Evolutionary conservation across 2,888 invertebrate genomes (phyloP).

Genomic region (Hartigia nigra): DNA sequence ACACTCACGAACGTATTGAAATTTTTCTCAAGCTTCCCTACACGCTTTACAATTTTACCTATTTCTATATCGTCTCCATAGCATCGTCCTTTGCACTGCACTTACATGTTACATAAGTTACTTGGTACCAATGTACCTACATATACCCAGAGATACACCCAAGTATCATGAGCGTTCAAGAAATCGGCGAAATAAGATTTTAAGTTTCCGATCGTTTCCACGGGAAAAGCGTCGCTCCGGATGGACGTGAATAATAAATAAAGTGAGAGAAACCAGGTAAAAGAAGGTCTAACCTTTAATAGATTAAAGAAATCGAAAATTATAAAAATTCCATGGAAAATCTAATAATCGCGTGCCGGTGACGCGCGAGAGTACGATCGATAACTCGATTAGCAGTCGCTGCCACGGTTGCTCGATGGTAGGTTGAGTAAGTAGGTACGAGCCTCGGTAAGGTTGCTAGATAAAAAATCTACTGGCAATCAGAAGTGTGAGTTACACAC

Average conservation of each 20-base stretch:
- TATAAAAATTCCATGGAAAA: conserved; percentile 26
- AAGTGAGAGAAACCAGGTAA: neutral
- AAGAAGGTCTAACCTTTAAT: neutral
- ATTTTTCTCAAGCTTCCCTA: conserved; percentile 46
- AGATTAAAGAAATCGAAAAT: neutral
- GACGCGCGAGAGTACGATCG: conserved; percentile 43
- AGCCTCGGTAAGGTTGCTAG: conserved; percentile 21
- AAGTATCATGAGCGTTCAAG: neutral
- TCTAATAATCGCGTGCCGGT: conserved; percentile 47
- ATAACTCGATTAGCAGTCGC: conserved; percentile 57
- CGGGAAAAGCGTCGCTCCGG: too few relatives aligned
- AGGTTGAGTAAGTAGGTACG: conserved; percentile 3
- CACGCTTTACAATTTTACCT: neutral
- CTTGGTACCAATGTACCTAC: neutral
- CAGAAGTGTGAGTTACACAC: conserved; percentile 32
- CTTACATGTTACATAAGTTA: neutral
- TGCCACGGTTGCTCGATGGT: conserved; percentile 32
- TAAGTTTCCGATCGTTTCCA: neutral
- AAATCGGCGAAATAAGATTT: neutral
- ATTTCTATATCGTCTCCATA: neutral
- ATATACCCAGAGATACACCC: neutral
- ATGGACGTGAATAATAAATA: neutral
- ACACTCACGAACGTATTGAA: conserved; percentile 60
- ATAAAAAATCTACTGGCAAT: neutral
- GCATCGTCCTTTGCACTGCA: neutral